Evolutionary conservation across 2,888 invertebrate species (phyloP), one percentile per base, ranked within the genome.

Genomic region (Aethes cnicana): DNA sequence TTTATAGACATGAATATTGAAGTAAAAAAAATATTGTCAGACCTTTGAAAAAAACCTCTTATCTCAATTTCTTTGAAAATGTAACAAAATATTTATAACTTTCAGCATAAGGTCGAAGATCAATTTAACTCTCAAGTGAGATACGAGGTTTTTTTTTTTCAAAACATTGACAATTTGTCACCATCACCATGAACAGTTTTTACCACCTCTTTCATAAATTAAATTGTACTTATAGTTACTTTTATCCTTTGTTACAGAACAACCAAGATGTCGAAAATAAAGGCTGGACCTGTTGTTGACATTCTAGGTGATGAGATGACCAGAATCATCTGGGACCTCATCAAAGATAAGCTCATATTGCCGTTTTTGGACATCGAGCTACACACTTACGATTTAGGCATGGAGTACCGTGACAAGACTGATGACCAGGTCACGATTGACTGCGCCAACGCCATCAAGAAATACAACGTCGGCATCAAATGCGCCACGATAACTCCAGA

Each of bases 401-500:
- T 99, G 64, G 97, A 99, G 89, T 92, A 97, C 80, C 93, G 99
- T 55, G 98, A 99, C 78, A 92, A 94, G 64, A 99, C 99, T 41
- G 92, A 96, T 54, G 99, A 99, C 77, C 94, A 97, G 85, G 98
- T 99, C 2, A 99, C 99, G 0, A 91, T 98, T 58, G 99, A 99
- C 63, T 98, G 98, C 81, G 99, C 99, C 4, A 94, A 98, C 80
- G 99, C 99, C 8, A 93, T 99, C 49, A 96, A 97, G 79, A 97
- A 97, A 77, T 98, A 98, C 90, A 98, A 97, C 84, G 99, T 99
- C 42, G 99, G 99, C 30, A 97, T 99, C 62, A 99, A 99, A 84
- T 99, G 99, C 88, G 99, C 99, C 16, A 97, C 99, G 2, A 99
- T 99, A 60, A 99, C 99, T 0, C 98, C 99, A 1, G 99, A 99